Base-by-base conservation (phyloP, 2,113 vertebrate species). In the Gymnogyps californianus region DNA sequence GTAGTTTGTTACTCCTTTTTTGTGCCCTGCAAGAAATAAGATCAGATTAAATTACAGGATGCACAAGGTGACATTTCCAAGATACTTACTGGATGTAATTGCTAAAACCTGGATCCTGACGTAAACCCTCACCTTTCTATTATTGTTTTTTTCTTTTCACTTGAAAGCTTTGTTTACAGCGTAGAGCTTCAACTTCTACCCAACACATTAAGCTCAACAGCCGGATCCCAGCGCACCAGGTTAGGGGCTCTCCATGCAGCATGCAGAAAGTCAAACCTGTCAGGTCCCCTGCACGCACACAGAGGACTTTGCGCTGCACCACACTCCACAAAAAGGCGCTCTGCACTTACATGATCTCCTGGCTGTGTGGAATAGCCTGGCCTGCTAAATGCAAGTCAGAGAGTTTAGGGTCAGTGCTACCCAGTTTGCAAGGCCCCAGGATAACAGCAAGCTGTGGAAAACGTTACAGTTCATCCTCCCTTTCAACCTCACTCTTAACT, bases 41-140 rank as follows among this genome's bases (percentile, higher is more conserved):
- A 82, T 64, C 65, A 76, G 83, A 89, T 89, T 86, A 84, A 95
- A 84, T 84, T 71, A 87, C 44, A 82, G 74, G 49, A 69, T 82
- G 36, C 10, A 54, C 47, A 69, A 84, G 47, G 51, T 70, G 88
- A 57, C 77, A 74, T 95, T 93, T 92, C 54, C 32, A 82, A 84
- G 81, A 58, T 20, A 42, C 19, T 26, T 46, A 67, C 32, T 92
- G 19, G 7, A 59, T 78, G 52, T 89, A 24, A 9, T 40, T 88
- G 55, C 49, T 83, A 61, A 87, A 87, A 88, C 26, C 15, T 62
- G 58, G 21, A 77, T 83, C 46, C 32, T 74, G 71, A 70, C 0
- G 0, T 76, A 91, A 91, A 88, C 42, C 38, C 9, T 87, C 34
- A 64, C 34, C 58, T 83, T 82, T 67, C 31, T 74, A 5, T 44